A percentile compares a stretch with the other conserved stretches of the same genome.
phyloP scores from a whole-genome alignment of 2,888 invertebrate species.

The Ophion ventricosus region DNA sequence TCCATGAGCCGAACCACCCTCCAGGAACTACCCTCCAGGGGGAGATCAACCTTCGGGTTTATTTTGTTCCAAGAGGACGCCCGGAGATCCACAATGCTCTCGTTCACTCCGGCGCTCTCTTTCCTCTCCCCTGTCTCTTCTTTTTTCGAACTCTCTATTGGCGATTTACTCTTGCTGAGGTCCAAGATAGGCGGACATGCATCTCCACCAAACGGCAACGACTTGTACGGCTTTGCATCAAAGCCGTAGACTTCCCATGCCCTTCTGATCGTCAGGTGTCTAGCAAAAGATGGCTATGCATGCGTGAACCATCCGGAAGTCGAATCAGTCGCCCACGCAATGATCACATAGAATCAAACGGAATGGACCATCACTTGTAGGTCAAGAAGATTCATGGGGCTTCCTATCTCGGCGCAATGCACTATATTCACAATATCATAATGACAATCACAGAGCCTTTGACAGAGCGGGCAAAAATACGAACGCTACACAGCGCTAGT shows the following conservation, averaged over 20 bases:
- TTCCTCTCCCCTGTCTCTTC: background rate
- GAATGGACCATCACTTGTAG: constrained; percentile 71
- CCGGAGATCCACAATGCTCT: constrained; percentile 1
- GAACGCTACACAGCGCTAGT: too few species aligned
- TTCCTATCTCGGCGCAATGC: background rate
- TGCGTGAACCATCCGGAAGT: constrained; percentile 37
- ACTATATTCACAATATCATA: too few species aligned
- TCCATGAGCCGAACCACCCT: constrained; percentile 34
- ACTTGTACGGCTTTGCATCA: background rate
- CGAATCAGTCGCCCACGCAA: constrained; percentile 45
- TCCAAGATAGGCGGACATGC: background rate
- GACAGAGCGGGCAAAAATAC: too few species aligned
- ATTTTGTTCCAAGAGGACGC: constrained; percentile 28
- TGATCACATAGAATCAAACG: constrained; percentile 69
- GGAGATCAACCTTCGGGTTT: constrained; percentile 12
- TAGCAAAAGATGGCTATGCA: background rate
- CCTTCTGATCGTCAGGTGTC: background rate
- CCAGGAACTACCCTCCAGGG: constrained; percentile 15
- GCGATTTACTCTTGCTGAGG: background rate
- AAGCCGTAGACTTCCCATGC: background rate
- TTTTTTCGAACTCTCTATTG: background rate
- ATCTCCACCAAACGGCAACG: background rate
- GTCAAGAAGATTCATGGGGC: constrained; percentile 60
- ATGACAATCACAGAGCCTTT: too few species aligned
- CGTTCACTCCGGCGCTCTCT: background rate